phyloP scores from a whole-genome alignment of 1,140 invertebrate species.

The Meteorus sp. region DNA sequence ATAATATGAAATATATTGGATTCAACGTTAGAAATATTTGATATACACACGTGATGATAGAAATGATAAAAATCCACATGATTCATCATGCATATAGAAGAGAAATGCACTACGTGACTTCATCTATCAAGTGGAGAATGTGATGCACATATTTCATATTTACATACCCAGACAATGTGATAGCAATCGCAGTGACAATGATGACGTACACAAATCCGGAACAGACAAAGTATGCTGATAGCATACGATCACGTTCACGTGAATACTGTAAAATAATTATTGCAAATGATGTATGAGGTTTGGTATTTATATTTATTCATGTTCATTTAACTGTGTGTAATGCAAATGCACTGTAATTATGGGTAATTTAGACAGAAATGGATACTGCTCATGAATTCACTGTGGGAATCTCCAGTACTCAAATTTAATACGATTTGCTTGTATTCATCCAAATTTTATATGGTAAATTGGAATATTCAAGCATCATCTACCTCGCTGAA shows the following conservation, averaged over 20 bases:
- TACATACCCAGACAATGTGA: conserved; percentile 67
- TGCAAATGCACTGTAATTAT: no score
- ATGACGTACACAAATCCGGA: conserved; percentile 73
- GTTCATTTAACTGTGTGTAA: no score
- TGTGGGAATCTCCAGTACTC: no score
- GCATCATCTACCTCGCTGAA: no score
- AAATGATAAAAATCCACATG: background rate
- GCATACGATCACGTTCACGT: conserved; percentile 79
- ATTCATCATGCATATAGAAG: background rate
- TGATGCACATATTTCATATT: background rate
- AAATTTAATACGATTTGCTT: no score
- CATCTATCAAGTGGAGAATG: background rate
- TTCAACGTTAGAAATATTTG: background rate
- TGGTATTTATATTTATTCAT: no score
- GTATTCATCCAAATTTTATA: no score
- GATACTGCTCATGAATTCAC: no score
- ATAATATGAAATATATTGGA: no score
- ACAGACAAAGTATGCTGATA: conserved; percentile 81
- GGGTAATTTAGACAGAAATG: no score
- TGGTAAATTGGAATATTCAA: no score
- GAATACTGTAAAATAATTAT: conserved; percentile 69
- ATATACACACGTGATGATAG: background rate
- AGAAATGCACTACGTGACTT: background rate
- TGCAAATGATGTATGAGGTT: no score
- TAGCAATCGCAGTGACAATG: conserved; percentile 67